A percentile compares a stretch with the other conserved stretches of the same genome.
Conservation (phyloP, 2,113 vertebrate genomes). For the Rutilus rutilus region DNA sequence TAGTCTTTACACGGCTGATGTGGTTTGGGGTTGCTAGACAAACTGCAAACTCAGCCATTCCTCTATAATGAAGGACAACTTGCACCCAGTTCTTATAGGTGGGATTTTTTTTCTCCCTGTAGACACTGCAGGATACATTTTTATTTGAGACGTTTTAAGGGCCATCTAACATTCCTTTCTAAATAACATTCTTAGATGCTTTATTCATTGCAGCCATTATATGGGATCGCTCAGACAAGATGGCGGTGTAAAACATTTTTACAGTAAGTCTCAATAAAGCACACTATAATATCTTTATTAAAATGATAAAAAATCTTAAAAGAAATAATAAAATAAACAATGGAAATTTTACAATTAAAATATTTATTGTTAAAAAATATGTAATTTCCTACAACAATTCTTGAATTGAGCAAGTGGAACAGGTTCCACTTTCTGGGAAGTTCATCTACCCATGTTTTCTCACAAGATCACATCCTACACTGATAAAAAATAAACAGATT, state of each 20-base stretch:
- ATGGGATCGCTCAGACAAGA: not conserved
- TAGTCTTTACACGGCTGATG: conserved; percentile 19
- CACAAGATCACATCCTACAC: conserved; percentile 3
- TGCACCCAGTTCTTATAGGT: conserved; percentile 25
- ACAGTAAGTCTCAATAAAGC: not conserved
- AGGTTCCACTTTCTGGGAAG: conserved; percentile 41
- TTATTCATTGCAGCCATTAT: not conserved
- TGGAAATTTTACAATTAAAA: not conserved
- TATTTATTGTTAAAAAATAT: not conserved
- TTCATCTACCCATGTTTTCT: conserved; percentile 46
- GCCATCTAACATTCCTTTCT: conserved; percentile 19
- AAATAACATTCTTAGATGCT: conserved; percentile 13
- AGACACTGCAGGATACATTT: conserved; percentile 18
- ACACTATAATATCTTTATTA: not conserved
- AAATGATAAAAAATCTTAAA: no score
- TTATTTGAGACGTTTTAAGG: conserved; percentile 11
- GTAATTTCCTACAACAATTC: conserved; percentile 50
- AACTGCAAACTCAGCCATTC: conserved; percentile 42
- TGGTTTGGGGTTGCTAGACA: conserved; percentile 33
- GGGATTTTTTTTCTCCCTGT: not conserved
- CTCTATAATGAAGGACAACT: conserved; percentile 38
- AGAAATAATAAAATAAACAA: no score
- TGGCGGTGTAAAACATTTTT: not conserved
- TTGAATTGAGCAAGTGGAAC: conserved; percentile 39
- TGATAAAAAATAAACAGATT: conserved; percentile 10